Evolutionary conservation across 1,140 invertebrate genomes (phyloP), one percentile per base, ranked within the genome.

Genomic region (Cherax quadricarinatus): DNA sequence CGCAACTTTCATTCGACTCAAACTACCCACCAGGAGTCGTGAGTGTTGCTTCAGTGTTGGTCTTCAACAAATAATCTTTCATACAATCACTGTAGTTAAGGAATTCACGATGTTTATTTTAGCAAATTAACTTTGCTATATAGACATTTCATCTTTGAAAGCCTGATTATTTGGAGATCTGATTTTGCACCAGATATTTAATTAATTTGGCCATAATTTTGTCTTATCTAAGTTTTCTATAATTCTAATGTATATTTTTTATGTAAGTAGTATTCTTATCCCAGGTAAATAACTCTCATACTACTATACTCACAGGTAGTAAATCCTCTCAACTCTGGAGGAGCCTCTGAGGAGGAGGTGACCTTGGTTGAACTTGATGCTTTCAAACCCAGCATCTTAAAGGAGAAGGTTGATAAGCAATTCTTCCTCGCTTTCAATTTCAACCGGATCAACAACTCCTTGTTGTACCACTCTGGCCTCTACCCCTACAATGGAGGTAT

Each of bases 341-440:
- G 57, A 2, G 75, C 21, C 4, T 53, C 41, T 5, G n/a, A 30
- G 14, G 62, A 86, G 3, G 21, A 51, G n/a, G 41, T 86, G 49
- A 85, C 51, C 24, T 75, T 93, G 51, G 62, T 84, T 18, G 30
- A 75, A 51, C 18, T 87, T 21, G 24, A 75, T 62, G 93, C 94
- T 88, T 94, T 95, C 97, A 53, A 96, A 96, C 90, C 95, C 95
- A 89, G 95, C 96, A 24, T 96, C 97, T 1, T 94, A 94, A 84
- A 94, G 90, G 75, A 94, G 18, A 3, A 88, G 3, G 84, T 87
- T 12, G 89, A 91, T 73, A 87, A 66, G 62, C 53, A 97, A 94
- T 97, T 98, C 95, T 98, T 97, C 91, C 95, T 98, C 3, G 96
- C 97, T 0, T 98, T 98, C 93, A 98, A 98, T 94, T 98, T 98